Base-by-base conservation (phyloP, 2,113 vertebrate species). In the Calypte anna region DNA sequence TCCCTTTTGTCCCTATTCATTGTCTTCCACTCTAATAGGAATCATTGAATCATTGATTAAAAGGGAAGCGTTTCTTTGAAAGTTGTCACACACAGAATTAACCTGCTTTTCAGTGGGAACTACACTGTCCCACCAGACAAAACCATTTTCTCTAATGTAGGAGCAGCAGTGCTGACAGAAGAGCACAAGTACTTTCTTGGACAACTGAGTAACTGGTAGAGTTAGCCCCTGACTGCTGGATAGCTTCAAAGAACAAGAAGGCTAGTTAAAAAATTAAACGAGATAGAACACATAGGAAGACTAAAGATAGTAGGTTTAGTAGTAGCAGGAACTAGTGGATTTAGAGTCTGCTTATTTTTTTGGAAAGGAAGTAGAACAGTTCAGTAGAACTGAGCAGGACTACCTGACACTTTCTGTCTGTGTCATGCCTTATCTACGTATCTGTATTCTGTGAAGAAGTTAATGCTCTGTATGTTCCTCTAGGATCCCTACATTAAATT, bases 1-100 rank as follows among this genome's bases (percentile, higher is more conserved):
- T 91, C 78, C n/a, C 44, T 33, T 95, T 84, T 50, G 36, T 89
- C 62, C 57, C 79, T 76, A 73, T 90, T 93, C 74, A 61, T 25
- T 84, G 50, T 58, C 40, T 92, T 91, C 27, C 28, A 86, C 44
- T 78, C 55, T 68, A 75, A 91, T 44, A 91, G 44, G 33, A 82
- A 53, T 21, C 3, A 5, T n/a, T 82, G 33, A 82, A 53, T 21
- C 3, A 5, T n/a, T 82, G 62, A 84, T 79, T 87, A 87, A 91
- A 92, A 76, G 27, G 18, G 22, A 89, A 68, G 12, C 21, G 28
- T 73, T 83, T 73, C 63, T 46, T 64, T 92, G 74, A 53, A 84
- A 93, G 36, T 50, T 88, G 53, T 69, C 83, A 83, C 91, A 94
- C 74, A 77, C 73, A 59, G 44, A 55, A 54, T 43, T 87, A 62